Conservation (phyloP, 2,797 vertebrate genomes). For the Danio choprae region DNA sequence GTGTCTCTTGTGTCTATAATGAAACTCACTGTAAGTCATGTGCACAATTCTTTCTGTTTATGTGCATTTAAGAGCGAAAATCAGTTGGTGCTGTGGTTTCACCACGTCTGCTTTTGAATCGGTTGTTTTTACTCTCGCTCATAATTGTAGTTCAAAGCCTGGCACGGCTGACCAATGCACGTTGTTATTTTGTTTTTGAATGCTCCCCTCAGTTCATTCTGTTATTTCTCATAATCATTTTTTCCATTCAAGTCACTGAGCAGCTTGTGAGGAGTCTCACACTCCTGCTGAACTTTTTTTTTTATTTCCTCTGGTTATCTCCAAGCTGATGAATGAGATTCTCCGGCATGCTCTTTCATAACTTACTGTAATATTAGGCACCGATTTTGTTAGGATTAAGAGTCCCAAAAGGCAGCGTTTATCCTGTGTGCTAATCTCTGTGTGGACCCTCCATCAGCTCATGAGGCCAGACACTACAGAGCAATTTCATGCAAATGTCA, state of each 20-base stretch:
- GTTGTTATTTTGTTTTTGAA: not conserved
- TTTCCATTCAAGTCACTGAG: not conserved
- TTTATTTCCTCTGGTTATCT: not conserved
- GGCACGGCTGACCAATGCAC: not conserved
- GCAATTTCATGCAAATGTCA: no score
- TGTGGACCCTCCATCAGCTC: not conserved
- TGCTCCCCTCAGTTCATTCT: not conserved
- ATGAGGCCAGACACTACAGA: not conserved
- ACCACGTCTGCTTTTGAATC: conserved; percentile 25
- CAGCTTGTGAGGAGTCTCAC: conserved; percentile 6
- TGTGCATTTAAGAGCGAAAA: conserved; percentile 18
- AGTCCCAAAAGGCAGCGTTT: not conserved
- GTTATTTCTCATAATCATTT: conserved; percentile 35
- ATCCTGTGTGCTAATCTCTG: conserved; percentile 14
- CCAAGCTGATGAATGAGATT: conserved; percentile 19
- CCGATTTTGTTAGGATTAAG: conserved; percentile 13
- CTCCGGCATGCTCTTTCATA: not conserved
- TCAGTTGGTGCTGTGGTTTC: conserved; percentile 9
- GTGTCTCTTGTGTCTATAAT: not conserved
- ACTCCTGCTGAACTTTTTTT: not conserved
- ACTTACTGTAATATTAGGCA: conserved; percentile 21
- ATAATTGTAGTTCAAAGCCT: not conserved
- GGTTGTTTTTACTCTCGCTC: conserved; percentile 7
- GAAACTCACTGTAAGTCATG: not conserved
- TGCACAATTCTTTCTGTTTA: not conserved